These are phyloP conservation scores for Nycticryphes semicollaris DNA, from an alignment of 2,113 vertebrate species.

Conservation along the genomic window DNA sequence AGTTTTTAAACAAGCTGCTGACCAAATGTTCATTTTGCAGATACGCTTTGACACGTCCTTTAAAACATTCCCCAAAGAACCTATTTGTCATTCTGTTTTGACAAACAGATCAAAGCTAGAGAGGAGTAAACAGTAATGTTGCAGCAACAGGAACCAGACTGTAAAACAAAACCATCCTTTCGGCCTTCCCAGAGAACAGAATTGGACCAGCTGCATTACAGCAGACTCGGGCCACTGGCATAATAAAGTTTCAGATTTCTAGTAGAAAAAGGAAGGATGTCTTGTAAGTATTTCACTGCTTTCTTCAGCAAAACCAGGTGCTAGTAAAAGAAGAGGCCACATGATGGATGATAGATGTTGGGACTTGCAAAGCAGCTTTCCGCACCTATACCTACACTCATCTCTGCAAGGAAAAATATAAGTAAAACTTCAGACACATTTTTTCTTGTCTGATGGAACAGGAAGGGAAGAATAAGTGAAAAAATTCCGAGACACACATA, in stretches of 20 bases:
- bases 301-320: background rate
- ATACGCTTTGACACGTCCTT: background rate
- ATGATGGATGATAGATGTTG: accelerated
- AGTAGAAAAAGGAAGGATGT: background rate
- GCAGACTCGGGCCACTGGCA: background rate
- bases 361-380: background rate
- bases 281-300: background rate
- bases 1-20: background rate
- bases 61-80: background rate
- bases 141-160: background rate
- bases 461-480: background rate
- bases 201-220: background rate
- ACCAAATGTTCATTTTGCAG: background rate
- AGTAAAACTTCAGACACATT: background rate
- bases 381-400: background rate
- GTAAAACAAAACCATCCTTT: background rate
- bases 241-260: background rate
- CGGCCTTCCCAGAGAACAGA: background rate
- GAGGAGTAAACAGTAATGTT: background rate
- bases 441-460: background rate
- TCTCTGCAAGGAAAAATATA: background rate
- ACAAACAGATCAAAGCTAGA: background rate
- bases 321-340: background rate
- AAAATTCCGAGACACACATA: background rate
- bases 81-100: background rate